Conservation (phyloP, 2,888 invertebrate genomes). For the Drosophila kanekoi region DNA sequence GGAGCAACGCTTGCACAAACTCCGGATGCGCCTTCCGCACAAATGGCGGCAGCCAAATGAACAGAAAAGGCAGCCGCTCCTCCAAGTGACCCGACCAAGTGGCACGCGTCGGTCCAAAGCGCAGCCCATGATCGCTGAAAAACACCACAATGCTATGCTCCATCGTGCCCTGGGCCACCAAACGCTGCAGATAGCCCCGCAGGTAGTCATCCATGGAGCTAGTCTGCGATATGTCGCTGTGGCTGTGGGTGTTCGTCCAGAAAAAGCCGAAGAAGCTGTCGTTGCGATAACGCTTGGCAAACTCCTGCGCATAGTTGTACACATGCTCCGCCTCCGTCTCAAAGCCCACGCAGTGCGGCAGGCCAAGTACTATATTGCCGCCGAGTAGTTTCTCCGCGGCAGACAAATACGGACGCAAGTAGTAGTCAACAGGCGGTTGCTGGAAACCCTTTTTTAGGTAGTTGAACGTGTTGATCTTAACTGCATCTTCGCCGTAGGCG, state of each 20-base stretch:
- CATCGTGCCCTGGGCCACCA: slow-evolving; percentile 87
- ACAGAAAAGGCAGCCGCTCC: slow-evolving; percentile 91
- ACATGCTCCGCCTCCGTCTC: slow-evolving; percentile 89
- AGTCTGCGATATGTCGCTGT: slow-evolving; percentile 89
- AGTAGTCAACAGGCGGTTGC: slow-evolving; percentile 92
- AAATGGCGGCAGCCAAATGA: slow-evolving; percentile 88
- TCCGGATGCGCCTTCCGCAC: slow-evolving; percentile 87
- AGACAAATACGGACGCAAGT: slow-evolving; percentile 90
- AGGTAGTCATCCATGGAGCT: slow-evolving; percentile 89
- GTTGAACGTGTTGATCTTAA: slow-evolving; percentile 89
- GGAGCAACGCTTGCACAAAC: slow-evolving; percentile 86
- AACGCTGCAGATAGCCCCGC: slow-evolving; percentile 87
- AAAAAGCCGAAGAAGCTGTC: slow-evolving; percentile 90
- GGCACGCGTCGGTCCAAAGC: slow-evolving; percentile 90
- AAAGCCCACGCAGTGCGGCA: slow-evolving; percentile 88
- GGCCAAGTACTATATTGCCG: slow-evolving; percentile 85
- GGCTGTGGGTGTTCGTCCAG: slow-evolving; percentile 92
- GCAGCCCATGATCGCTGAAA: slow-evolving; percentile 92
- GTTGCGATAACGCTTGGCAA: slow-evolving; percentile 87
- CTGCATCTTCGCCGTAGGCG: slow-evolving; percentile 92
- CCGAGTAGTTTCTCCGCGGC: slow-evolving; percentile 88
- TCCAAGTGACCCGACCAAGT: slow-evolving; percentile 91
- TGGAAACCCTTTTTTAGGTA: slow-evolving; percentile 90
- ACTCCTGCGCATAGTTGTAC: slow-evolving; percentile 89
- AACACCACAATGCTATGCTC: slow-evolving; percentile 90